Evolutionary conservation across 2,888 invertebrate species (phyloP).

Genomic region (Aspidiotus rigidus): DNA sequence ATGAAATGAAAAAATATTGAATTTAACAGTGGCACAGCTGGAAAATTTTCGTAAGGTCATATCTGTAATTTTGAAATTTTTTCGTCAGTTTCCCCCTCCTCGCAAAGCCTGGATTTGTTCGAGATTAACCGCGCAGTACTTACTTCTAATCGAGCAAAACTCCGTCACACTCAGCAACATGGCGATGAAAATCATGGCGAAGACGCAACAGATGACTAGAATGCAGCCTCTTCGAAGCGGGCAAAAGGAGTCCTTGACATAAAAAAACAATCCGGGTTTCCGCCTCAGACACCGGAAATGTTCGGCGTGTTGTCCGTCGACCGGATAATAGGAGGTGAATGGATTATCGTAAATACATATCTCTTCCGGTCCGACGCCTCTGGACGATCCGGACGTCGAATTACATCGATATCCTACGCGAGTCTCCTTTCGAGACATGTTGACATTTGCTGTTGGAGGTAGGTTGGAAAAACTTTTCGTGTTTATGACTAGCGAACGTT

Average conservation of each 20-base stretch:
- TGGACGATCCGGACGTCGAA: slow-evolving; percentile 11
- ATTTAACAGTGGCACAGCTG: too few species aligned
- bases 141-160: not conserved
- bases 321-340: slow-evolving; percentile 24
- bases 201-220: slow-evolving; percentile 28
- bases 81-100: too few species aligned
- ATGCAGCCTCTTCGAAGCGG: slow-evolving; percentile 23
- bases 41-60: too few species aligned
- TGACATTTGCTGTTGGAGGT: not conserved
- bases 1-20: too few species aligned
- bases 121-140: not conserved
- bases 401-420: slow-evolving; percentile 23
- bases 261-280: slow-evolving; percentile 12
- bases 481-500: too few species aligned
- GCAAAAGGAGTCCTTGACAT: slow-evolving; percentile 24
- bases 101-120: too few species aligned
- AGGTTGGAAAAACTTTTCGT: too few species aligned
- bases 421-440: slow-evolving; percentile 25
- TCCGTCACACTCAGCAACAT: slow-evolving; percentile 11
- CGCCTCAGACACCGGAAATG: slow-evolving; percentile 19
- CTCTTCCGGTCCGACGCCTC: slow-evolving; percentile 25
- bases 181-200: slow-evolving; percentile 15
- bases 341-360: slow-evolving; percentile 30
- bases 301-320: slow-evolving; percentile 23
- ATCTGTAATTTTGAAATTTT: too few species aligned